Conservation (phyloP, 1,140 invertebrate genomes). For the Zaprionus ghesquierei region DNA sequence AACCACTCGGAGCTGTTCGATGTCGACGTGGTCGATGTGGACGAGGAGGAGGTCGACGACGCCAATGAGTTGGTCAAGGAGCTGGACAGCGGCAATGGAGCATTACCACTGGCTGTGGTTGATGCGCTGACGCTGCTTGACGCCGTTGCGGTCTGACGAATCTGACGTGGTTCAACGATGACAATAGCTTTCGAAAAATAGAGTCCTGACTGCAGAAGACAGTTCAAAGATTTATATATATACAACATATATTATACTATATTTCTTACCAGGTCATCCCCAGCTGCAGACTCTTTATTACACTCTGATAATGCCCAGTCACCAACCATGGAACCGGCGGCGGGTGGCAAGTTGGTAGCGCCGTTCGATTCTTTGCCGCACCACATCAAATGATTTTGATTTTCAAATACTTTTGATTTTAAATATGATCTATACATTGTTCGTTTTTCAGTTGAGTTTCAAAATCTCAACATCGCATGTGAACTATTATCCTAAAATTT, state of each 20-base stretch:
- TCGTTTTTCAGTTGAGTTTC: background rate
- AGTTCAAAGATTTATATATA: background rate
- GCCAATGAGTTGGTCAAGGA: background rate
- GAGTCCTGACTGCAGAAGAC: background rate
- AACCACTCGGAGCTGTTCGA: conserved; percentile 7
- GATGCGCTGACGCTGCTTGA: background rate
- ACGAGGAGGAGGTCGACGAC: background rate
- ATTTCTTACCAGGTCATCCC: conserved; percentile 5
- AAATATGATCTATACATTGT: conserved; percentile 18
- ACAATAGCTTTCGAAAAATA: conserved; percentile 4
- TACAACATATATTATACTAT: background rate
- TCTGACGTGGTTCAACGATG: conserved; percentile 23
- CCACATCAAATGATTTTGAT: conserved; percentile 26
- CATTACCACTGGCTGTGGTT: background rate
- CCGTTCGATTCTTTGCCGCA: conserved; percentile 3
- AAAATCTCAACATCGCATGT: background rate
- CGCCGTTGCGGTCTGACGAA: background rate
- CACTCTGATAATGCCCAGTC: background rate
- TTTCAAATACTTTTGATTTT: conserved; percentile 36
- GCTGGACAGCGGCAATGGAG: background rate
- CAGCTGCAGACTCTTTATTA: background rate
- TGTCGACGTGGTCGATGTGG: background rate
- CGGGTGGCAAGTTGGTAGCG: background rate
- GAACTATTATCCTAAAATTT: background rate
- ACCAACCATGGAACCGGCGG: background rate